Conservation (phyloP, 2,888 invertebrate genomes). For the Lissocephala sabroskyi region DNA sequence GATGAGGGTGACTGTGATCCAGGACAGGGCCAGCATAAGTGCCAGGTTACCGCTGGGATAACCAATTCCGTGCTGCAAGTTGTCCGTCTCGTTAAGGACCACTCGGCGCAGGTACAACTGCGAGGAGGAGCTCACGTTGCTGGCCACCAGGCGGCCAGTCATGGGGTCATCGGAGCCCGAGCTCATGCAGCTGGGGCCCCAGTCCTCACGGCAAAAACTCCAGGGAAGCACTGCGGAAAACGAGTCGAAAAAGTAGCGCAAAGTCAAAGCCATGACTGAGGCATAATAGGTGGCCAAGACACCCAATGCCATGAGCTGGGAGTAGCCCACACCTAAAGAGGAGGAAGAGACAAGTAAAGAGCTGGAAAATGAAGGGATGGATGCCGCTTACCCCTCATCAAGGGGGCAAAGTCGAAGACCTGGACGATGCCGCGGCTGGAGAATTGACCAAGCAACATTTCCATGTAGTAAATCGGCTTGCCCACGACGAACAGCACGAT, state of each 20-base stretch:
- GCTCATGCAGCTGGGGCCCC: conserved; percentile 70
- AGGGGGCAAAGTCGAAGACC: conserved; percentile 77
- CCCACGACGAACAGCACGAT: conserved; percentile 77
- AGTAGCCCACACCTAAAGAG: conserved; percentile 74
- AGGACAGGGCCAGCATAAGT: conserved; percentile 73
- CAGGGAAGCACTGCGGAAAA: conserved; percentile 77
- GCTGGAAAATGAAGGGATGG: neutral
- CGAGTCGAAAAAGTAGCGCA: conserved; percentile 77
- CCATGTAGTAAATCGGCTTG: conserved; percentile 80
- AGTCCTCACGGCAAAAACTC: conserved; percentile 75
- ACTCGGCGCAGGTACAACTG: conserved; percentile 70
- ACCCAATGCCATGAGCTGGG: conserved; percentile 73
- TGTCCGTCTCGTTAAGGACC: conserved; percentile 72
- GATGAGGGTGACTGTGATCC: conserved; percentile 74
- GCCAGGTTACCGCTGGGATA: conserved; percentile 74
- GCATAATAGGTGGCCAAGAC: conserved; percentile 78
- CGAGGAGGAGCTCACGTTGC: conserved; percentile 53
- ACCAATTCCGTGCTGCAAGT: conserved; percentile 74
- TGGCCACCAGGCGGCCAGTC: conserved; percentile 1
- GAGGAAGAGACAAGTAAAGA: neutral
- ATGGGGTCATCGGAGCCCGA: conserved; percentile 19
- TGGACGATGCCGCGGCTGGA: conserved; percentile 79
- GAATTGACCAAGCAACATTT: conserved; percentile 81
- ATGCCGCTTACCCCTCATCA: conserved; percentile 76
- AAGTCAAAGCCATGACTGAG: conserved; percentile 77